Conservation (phyloP, 1,140 invertebrate species). For the Solen grandis region DNA sequence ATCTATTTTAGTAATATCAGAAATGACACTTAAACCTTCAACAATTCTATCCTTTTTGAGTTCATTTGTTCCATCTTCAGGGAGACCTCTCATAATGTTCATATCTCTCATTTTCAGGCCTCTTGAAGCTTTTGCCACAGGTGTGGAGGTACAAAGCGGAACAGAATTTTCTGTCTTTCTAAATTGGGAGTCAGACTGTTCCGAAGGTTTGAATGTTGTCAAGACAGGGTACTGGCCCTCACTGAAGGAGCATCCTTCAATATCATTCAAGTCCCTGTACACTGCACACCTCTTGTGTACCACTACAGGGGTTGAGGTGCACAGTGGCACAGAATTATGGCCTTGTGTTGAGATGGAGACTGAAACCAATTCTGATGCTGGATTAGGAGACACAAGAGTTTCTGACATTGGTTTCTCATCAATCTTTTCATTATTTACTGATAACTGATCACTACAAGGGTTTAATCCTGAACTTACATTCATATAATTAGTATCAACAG, state of each 20-base stretch:
- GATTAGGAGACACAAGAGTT: neutral
- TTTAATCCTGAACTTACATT: neutral
- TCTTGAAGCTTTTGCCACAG: slow-evolving; percentile 10
- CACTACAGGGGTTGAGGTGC: neutral
- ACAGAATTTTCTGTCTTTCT: neutral
- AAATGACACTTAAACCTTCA: neutral
- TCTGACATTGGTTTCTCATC: neutral
- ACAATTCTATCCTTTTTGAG: neutral
- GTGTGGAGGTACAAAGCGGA: slow-evolving; percentile 40
- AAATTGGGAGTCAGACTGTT: neutral
- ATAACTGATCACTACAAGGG: neutral
- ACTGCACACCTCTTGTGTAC: neutral
- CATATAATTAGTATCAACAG: neutral
- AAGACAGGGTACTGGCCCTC: neutral
- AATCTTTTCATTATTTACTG: neutral
- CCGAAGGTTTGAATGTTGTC: neutral
- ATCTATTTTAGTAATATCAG: neutral
- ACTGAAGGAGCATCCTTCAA: neutral
- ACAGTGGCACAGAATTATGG: neutral
- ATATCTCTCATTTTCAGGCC: slow-evolving; percentile 41
- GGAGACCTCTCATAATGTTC: slow-evolving; percentile 5
- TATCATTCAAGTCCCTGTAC: no score
- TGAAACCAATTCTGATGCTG: neutral
- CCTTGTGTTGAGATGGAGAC: neutral
- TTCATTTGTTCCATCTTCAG: slow-evolving; percentile 8